Base-by-base conservation (phyloP, 2,797 vertebrate genomes). In the Cygnus olor region DNA sequence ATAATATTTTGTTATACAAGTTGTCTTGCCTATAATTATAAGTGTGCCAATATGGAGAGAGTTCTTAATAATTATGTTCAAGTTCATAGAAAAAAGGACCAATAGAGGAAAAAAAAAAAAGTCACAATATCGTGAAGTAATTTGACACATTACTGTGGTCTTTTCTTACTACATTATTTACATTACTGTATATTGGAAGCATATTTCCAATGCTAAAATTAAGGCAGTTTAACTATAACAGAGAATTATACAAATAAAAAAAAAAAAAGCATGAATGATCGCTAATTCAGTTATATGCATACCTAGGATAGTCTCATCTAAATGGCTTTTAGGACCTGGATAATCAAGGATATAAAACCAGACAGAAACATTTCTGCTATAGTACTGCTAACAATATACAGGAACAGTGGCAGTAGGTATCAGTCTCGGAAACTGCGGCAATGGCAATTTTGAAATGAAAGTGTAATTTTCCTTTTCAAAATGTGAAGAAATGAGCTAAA, bases 381-480 rank as follows among this genome's bases (percentile, higher is more conserved):
- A 63, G 11, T 57, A 83, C 28, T 79, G 12, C 36, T 85, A 72
- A 70, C 74, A 2, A 4, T 61, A 38, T 56, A 44, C 5, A 40
- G 65, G 88, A 79, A 42, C 21, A 63, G 8, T 89, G 30, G 11
- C 53, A 68, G 14, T 34, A 70, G 45, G 66, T 70, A 22, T 63
- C 60, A 88, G 45, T 69, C 51, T 60, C 6, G 14, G n/a, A 91
- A 97, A 76, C 58, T 36, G 15, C 82, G 17, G 38, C 77, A 91
- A 87, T 90, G 22, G 24, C 54, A 78, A 38, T 90, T 93, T 73
- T 5, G 2, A 87, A 93, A 92, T 87, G 65, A 91, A 94, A 94
- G 56, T 14, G 64, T 73, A 83, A 76, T 91, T 94, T 95, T 90
- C 40, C 40, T 95, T 80, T 87, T 64, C 66, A 81, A 84, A 87